Evolutionary conservation across 2,888 invertebrate species (phyloP), one percentile per base, ranked within the genome.

Genomic region (Mythimna albipuncta): DNA sequence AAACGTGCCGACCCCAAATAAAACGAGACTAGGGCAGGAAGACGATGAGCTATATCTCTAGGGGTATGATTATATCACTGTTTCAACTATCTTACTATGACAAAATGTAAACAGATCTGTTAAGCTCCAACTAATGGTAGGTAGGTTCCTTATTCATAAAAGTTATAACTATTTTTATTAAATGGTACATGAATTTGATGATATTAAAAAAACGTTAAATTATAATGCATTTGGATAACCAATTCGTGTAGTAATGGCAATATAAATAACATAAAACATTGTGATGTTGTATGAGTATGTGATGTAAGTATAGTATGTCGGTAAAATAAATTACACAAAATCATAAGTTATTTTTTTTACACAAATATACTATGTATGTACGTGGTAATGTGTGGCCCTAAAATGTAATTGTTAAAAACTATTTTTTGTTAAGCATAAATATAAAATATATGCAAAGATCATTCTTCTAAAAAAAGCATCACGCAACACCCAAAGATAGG

Each of bases 401-500:
- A 16, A 59, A 59, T 63, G 21, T 57, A 47, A 47, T 38, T 32
- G 2, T 47, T 54, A 47, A 2, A 47, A 10, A 35, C 7, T 21
- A 19, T 38, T 13, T n/a, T 61, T 71, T 19, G 26, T 19, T 13
- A 75, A 64, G 19, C 11, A 64, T n/a, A 75, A 26, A 63, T n/a
- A 75, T 50, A 52, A 44, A 57, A 38, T 9, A 41, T 74, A 41
- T 74, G 44, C 16, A 64, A 58, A 11, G 10, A 64, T 10, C 3
- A 9, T 58, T 63, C 54, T n/a, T 16, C 26, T 41, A 50, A 64
- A 70, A 59, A 63, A 81, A 74, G 74, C 74, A 9, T 57, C 66
- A 74, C 71, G 64, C 73, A 67, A 35, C n/a, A 59, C 35, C 63
- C 59, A 47, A 52, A 75, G 55, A 44, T 32, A 57, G 11, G 2